Base-by-base conservation (phyloP, 1,140 invertebrate genomes). In the Achatina immaculata region DNA sequence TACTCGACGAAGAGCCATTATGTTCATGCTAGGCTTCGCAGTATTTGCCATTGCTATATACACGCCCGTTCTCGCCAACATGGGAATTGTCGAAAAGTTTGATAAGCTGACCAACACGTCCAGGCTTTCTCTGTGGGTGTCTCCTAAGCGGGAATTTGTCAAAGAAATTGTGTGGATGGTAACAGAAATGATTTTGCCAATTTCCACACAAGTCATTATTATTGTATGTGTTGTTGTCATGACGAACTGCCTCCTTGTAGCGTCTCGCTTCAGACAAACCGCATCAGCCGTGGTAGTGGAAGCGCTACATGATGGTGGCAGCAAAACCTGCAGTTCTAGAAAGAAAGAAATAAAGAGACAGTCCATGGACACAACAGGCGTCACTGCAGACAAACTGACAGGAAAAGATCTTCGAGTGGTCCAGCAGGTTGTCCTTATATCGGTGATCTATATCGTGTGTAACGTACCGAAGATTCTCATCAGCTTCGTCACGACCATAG, bases 181-280 rank as follows among this genome's bases (percentile, higher is more conserved):
- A 9, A 58, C 19, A 3, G 28, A 58, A 1, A 58, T 38, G 21
- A 38, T 58, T 34, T 7, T 75, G 1, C 73, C 73, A 7, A 21
- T 62, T 21, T 3, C n/a, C 48, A 62, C 73, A 16, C 45, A 75
- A 34, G 7, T 75, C 42, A 75, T 75, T 16, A 43, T 75, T 45
- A 55, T 75, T 62, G 48, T 75, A 24, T 75, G 73, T 58, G 28
- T 75, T 16, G 38, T 62, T 6, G 36, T 75, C 19, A 75, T 75
- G 45, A 45, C 36, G 7, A 4, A 31, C n/a, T 7, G 55, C 7
- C 31, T 75, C 1, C 43, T n/a, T 11, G 34, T 9, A 28, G n/a
- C 73, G 14, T 51, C 73, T 7, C 28, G 6, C 2, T 75, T 75
- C 42, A 9, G 73, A 36, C n/a, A 24, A 19, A 14, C 73, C 19